A percentile compares a stretch with the other conserved stretches of the same genome.
Conservation (phyloP, 92 coral and sea anemone genomes). For the Micromussa lordhowensis region DNA sequence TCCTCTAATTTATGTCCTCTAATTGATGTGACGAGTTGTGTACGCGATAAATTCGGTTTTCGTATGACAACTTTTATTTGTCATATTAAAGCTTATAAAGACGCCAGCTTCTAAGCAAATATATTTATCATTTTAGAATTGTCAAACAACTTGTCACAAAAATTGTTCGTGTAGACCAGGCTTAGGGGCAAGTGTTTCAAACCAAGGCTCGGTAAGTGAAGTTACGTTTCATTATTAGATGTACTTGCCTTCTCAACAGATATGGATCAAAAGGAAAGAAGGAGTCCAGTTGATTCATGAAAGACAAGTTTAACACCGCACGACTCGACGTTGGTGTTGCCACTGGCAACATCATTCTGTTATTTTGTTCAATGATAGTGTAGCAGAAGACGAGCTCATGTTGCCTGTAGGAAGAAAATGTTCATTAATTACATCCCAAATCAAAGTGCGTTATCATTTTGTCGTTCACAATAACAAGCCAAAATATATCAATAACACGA, state of each 20-base stretch:
- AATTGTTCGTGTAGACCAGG: background rate
- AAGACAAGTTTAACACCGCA: constrained; percentile 75
- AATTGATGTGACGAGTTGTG: no score
- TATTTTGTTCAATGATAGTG: constrained; percentile 95
- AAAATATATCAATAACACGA: background rate
- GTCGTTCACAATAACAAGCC: background rate
- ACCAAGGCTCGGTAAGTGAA: background rate
- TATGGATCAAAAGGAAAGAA: constrained; percentile 98
- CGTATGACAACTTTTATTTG: no score
- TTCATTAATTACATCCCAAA: background rate
- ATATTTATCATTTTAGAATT: no score
- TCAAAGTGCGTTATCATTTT: background rate
- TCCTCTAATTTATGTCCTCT: no score
- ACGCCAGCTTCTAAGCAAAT: no score
- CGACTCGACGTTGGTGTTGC: constrained; percentile 75
- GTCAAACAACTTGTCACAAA: no score
- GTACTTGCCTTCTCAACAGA: constrained; percentile 77
- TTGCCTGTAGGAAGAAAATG: constrained; percentile 49
- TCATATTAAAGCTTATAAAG: no score
- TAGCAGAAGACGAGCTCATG: constrained; percentile 92
- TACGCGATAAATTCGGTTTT: no score
- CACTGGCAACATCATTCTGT: constrained; percentile 87
- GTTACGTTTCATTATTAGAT: background rate
- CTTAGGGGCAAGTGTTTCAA: background rate
- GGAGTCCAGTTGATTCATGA: constrained; percentile 90